Conservation (phyloP, 2,113 vertebrate genomes). For the Carassius gibelio region DNA sequence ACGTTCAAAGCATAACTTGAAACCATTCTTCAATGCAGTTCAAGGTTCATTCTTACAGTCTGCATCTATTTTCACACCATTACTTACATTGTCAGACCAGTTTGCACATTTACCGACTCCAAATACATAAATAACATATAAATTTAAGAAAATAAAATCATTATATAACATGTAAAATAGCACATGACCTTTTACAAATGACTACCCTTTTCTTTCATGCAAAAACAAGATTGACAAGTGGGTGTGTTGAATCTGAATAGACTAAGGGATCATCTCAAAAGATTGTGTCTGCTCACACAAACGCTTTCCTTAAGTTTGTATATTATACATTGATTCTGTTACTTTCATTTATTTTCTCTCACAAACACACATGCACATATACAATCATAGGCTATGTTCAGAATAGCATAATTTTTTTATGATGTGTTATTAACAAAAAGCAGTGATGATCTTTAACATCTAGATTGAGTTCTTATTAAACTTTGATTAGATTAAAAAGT, state of each 20-base stretch:
- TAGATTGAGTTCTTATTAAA: too few species aligned
- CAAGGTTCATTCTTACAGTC: background rate
- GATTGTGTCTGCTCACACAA: background rate
- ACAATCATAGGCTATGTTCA: too few species aligned
- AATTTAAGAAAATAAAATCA: background rate
- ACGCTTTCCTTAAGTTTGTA: too few species aligned
- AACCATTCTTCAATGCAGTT: background rate
- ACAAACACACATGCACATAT: too few species aligned
- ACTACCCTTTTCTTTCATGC: constrained; percentile 16
- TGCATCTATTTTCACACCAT: background rate
- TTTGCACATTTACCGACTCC: background rate
- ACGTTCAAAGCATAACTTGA: background rate
- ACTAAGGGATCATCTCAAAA: constrained; percentile 43
- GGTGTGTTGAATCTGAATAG: constrained; percentile 24
- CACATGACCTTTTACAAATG: constrained; percentile 10
- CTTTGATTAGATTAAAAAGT: too few species aligned
- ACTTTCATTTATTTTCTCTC: too few species aligned
- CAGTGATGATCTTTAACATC: too few species aligned
- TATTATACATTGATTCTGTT: too few species aligned
- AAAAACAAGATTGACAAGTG: constrained; percentile 31
- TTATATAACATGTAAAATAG: constrained; percentile 18
- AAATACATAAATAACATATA: background rate
- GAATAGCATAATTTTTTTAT: too few species aligned
- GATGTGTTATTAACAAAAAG: too few species aligned
- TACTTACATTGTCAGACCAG: background rate